phyloP scores from a whole-genome alignment of 1,140 invertebrate genomes.

The Melanaphis sacchari region DNA sequence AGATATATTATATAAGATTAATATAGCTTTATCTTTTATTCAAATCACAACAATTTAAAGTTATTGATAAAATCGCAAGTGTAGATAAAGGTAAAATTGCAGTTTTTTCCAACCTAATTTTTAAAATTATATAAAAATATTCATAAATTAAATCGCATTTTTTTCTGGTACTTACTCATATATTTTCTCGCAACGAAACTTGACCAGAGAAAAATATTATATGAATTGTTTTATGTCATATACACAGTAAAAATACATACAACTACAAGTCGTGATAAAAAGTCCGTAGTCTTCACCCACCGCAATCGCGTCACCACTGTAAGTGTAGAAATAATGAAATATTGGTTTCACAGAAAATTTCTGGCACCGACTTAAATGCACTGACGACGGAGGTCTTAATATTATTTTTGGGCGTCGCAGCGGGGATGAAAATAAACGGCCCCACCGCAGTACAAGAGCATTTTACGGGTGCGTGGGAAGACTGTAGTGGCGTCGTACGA shows the following conservation, averaged over 20 bases:
- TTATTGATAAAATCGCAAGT: neutral
- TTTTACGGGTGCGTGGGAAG: neutral
- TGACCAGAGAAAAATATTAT: neutral
- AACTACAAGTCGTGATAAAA: neutral
- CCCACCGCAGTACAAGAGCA: neutral
- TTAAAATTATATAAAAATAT: neutral
- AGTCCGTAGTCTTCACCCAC: neutral
- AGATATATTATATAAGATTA: neutral
- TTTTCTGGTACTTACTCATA: neutral
- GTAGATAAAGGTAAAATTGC: neutral
- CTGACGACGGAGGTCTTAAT: neutral
- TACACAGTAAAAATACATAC: neutral
- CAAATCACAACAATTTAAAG: neutral
- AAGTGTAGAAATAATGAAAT: neutral
- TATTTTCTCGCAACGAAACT: neutral
- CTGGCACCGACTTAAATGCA: slow-evolving; percentile 6
- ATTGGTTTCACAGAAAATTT: neutral
- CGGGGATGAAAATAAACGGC: neutral
- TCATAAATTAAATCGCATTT: neutral
- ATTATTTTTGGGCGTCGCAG: neutral
- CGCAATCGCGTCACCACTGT: neutral
- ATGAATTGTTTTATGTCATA: too few species aligned
- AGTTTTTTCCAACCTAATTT: neutral
- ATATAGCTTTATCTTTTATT: neutral
- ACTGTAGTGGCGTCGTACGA: neutral